Evolutionary conservation across 2,113 vertebrate species (phyloP).

Genomic region (Fukomys damarensis): DNA sequence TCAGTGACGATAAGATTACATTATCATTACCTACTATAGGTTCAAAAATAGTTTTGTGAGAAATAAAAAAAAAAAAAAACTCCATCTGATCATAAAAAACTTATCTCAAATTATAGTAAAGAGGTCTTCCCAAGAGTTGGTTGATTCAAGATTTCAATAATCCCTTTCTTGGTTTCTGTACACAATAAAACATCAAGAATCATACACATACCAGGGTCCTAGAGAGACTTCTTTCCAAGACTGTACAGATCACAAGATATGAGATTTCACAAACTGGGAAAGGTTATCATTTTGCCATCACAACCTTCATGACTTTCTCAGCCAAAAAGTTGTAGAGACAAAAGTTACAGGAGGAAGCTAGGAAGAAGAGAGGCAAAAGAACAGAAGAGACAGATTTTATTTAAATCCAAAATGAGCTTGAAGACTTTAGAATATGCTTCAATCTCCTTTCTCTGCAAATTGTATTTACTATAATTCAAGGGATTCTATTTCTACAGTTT

Average conservation of each 20-base stretch:
- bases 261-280: background rate
- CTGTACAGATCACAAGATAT: background rate
- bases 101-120: background rate
- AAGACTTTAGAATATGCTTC: background rate
- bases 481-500: background rate
- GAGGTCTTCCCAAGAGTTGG: background rate
- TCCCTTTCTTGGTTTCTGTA: background rate
- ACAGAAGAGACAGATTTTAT: background rate
- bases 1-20: constrained; percentile 7
- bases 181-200: background rate
- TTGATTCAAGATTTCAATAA: background rate
- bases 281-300: background rate
- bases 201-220: background rate
- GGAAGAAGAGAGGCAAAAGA: background rate
- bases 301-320: background rate
- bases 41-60: background rate
- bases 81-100: constrained; percentile 30
- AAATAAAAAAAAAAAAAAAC: background rate
- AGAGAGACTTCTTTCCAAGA: background rate
- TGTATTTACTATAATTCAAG: background rate
- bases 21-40: background rate
- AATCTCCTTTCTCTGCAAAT: background rate
- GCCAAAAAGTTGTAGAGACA: background rate
- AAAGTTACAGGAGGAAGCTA: background rate
- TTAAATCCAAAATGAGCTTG: background rate